These are phyloP conservation scores for Trogon melanurus DNA, from an alignment of 2,113 vertebrate genomes.

Conservation along the genomic window DNA sequence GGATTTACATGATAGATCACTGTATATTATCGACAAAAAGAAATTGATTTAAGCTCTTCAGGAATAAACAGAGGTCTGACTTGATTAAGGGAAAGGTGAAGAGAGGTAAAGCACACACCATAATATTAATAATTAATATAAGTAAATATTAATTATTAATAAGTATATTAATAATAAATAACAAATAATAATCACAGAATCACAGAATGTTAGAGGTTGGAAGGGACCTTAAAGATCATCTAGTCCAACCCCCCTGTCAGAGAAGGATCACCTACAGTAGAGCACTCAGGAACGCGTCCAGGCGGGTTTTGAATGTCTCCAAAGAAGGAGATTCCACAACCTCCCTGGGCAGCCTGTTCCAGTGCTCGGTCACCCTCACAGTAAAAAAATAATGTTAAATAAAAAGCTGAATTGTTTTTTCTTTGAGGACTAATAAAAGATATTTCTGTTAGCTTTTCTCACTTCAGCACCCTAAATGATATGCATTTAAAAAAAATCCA, in stretches of 20 bases:
- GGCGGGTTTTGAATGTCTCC: too few species aligned
- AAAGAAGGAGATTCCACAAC: too few species aligned
- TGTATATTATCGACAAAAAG: neutral
- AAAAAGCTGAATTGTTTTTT: neutral
- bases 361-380: too few species aligned
- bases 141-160: neutral
- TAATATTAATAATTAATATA: neutral
- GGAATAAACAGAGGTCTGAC: neutral
- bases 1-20: neutral
- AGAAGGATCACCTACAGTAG: too few species aligned
- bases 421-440: neutral
- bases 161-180: neutral
- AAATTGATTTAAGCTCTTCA: neutral
- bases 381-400: too few species aligned
- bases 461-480: neutral
- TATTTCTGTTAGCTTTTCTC: neutral
- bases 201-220: too few species aligned
- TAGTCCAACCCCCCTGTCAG: too few species aligned
- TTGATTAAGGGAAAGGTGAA: neutral
- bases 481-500: neutral
- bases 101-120: neutral
- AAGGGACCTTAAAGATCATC: too few species aligned
- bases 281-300: too few species aligned
- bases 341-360: too few species aligned
- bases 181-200: too few species aligned